Evolutionary conservation across 2,888 invertebrate genomes (phyloP).

Genomic region (Plagodis dolabraria): DNA sequence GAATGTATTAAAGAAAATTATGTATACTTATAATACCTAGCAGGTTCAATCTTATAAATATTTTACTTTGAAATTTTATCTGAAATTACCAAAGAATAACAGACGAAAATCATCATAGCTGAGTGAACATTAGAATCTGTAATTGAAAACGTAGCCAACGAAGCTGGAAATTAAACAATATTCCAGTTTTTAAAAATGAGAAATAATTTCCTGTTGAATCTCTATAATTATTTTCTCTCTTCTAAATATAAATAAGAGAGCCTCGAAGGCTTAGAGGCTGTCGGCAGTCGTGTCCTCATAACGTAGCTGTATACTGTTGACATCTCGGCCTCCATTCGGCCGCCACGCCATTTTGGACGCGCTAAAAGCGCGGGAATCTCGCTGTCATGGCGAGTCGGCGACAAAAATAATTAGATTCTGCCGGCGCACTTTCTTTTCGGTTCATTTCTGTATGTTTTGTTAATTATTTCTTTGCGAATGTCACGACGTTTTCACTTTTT

Average conservation of each 20-base stretch:
- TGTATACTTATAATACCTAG: no score
- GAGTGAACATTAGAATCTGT: conserved; percentile 30
- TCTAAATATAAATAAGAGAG: conserved; percentile 62
- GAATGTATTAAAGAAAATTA: no score
- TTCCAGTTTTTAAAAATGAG: conserved; percentile 42
- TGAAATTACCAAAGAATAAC: conserved; percentile 20
- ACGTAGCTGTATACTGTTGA: conserved; percentile 70
- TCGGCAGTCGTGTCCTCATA: conserved; percentile 72
- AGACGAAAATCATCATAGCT: conserved; percentile 15
- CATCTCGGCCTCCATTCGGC: conserved; percentile 62
- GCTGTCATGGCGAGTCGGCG: conserved; percentile 80
- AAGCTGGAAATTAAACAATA: conserved; percentile 55
- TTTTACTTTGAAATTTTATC: background rate
- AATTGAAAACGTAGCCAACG: conserved; percentile 42
- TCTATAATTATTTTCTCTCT: conserved; percentile 66
- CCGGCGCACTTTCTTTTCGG: conserved; percentile 66
- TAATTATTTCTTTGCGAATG: conserved; percentile 76
- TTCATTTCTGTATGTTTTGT: conserved; percentile 80
- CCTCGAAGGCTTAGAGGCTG: conserved; percentile 74
- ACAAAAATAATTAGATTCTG: conserved; percentile 81
- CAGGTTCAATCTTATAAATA: background rate
- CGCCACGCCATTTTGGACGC: conserved; percentile 71
- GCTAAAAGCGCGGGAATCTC: conserved; percentile 72
- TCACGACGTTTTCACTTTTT: conserved; percentile 49
- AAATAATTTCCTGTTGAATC: conserved; percentile 60